Conservation (phyloP, 2,888 invertebrate genomes). For the Amblyteles armatorius region DNA sequence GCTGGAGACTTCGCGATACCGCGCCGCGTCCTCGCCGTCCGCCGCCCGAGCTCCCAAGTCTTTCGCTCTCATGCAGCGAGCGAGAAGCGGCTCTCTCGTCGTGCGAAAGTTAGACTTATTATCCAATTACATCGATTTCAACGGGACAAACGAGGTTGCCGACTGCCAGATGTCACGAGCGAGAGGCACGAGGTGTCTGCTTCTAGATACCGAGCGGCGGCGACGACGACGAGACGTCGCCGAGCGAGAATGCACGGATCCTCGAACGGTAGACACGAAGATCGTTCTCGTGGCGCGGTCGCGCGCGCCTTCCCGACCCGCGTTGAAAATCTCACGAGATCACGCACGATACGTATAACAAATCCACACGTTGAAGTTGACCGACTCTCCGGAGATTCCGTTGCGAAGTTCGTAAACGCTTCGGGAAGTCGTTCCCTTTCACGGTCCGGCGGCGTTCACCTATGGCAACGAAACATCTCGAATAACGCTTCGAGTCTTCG, state of each 20-base stretch:
- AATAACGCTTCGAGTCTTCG: constrained; percentile 25
- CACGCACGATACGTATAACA: constrained; percentile 46
- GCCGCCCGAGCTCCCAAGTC: constrained; percentile 30
- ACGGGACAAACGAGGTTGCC: constrained; percentile 81
- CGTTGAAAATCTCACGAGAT: constrained; percentile 52
- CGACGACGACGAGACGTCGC: constrained; percentile 57
- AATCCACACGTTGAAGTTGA: constrained; percentile 8
- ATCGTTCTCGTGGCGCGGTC: constrained; percentile 74
- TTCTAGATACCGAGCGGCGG: constrained; percentile 58
- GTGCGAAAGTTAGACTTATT: constrained; percentile 77
- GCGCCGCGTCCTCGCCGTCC: constrained; percentile 26
- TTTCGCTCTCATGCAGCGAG: constrained; percentile 14
- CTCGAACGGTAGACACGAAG: constrained; percentile 68
- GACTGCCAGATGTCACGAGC: constrained; percentile 82
- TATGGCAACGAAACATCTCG: constrained; percentile 25
- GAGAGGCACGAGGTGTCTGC: constrained; percentile 65
- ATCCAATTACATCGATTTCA: constrained; percentile 82
- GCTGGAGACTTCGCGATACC: constrained; percentile 5
- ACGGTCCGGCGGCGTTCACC: constrained; percentile 8
- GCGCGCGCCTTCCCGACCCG: constrained; percentile 57
- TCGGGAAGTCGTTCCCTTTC: constrained; percentile 18
- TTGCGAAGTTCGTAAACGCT: not conserved
- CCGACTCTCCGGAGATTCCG: not conserved
- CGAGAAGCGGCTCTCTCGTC: constrained; percentile 52
- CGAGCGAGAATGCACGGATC: constrained; percentile 63